Conservation (phyloP, 2,888 invertebrate species). For the Chrysolina americana region DNA sequence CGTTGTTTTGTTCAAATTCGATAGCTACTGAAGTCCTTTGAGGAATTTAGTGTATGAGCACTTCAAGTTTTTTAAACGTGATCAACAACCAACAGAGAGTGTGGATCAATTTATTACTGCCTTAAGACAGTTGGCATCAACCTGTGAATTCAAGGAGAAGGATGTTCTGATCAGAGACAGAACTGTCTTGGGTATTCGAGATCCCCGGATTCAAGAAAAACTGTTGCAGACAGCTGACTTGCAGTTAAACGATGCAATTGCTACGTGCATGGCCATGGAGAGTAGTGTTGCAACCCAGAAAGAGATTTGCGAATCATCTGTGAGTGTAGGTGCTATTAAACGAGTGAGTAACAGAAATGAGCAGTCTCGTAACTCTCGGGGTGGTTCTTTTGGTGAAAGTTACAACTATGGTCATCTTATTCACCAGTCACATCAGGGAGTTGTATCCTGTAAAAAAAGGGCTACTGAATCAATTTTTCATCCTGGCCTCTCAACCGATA, state of each 20-base stretch:
- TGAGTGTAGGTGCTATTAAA: background rate
- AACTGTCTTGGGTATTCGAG: conserved; percentile 36
- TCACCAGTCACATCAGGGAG: too few species aligned
- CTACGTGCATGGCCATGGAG: conserved; percentile 37
- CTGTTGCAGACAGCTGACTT: conserved; percentile 29
- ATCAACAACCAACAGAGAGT: conserved; percentile 43
- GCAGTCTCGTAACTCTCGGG: background rate
- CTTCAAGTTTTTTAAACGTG: conserved; percentile 51
- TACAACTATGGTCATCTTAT: too few species aligned
- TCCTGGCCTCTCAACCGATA: too few species aligned
- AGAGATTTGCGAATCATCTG: conserved; percentile 1
- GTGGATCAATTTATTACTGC: conserved; percentile 48
- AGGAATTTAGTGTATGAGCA: conserved; percentile 50
- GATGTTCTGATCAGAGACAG: conserved; percentile 37
- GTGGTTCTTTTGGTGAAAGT: background rate
- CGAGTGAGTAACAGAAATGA: background rate
- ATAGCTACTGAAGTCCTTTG: conserved; percentile 46
- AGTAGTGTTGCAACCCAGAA: conserved; percentile 6
- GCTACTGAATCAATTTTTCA: background rate
- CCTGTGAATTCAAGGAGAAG: conserved; percentile 48
- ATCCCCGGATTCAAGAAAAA: conserved; percentile 33
- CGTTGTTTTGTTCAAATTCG: conserved; percentile 39
- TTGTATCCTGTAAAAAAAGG: background rate
- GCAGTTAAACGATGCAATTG: conserved; percentile 27
- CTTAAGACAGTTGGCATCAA: conserved; percentile 40